phyloP scores from a whole-genome alignment of 2,797 vertebrate genomes.

The Peromyscus eremicus region DNA sequence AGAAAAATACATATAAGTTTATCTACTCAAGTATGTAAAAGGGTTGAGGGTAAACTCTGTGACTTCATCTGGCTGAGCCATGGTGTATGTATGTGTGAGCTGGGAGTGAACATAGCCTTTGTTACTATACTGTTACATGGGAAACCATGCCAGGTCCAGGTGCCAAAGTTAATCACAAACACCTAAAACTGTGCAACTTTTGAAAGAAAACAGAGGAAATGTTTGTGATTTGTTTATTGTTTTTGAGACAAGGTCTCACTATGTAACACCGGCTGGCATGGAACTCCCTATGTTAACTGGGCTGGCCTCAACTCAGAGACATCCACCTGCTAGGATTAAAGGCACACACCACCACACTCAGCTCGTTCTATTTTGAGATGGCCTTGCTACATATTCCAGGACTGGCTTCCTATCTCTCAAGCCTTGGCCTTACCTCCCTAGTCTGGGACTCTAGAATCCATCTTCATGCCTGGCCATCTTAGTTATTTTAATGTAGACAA shows the following conservation, averaged over 20 bases:
- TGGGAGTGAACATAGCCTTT: not conserved
- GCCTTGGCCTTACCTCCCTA: not conserved
- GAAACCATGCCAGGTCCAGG: not conserved
- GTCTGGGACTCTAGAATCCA: not conserved
- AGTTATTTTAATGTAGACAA: constrained; percentile 2
- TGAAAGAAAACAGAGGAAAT: not conserved
- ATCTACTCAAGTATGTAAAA: not conserved
- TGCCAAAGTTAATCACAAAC: not conserved
- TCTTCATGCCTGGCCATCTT: not conserved
- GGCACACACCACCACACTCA: not conserved
- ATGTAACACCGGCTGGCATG: not conserved
- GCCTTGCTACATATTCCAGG: not conserved
- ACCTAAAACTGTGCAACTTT: not conserved
- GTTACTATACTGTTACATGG: not conserved
- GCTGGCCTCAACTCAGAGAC: not conserved
- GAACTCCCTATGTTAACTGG: not conserved
- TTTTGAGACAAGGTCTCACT: not conserved
- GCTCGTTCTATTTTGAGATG: not conserved
- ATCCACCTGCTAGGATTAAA: not conserved
- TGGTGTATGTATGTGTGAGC: not conserved
- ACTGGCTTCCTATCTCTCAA: not conserved
- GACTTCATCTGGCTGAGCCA: not conserved
- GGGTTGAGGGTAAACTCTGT: not conserved
- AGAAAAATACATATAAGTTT: not conserved
- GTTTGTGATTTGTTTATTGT: not conserved